Evolutionary conservation across 2,888 invertebrate species (phyloP).

Genomic region (Calameuta pallipes): DNA sequence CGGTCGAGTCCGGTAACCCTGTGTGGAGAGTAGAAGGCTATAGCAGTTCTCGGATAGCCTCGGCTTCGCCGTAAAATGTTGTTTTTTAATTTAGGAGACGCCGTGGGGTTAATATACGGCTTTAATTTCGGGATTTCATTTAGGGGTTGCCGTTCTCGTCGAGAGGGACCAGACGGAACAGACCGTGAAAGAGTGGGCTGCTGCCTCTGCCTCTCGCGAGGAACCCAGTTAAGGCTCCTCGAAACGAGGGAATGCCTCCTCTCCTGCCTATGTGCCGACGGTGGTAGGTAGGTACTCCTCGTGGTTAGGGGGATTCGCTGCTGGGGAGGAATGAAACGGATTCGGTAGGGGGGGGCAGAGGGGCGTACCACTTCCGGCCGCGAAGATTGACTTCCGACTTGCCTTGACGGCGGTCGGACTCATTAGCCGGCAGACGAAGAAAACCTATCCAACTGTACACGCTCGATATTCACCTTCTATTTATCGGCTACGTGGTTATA

Average conservation of each 20-base stretch:
- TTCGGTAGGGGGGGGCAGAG: constrained; percentile 25
- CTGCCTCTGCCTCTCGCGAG: constrained; percentile 36
- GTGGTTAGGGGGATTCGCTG: not conserved
- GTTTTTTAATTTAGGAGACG: constrained; percentile 64
- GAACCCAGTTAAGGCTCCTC: not conserved
- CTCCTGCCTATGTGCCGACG: not conserved
- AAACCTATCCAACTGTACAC: constrained; percentile 1
- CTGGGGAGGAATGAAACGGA: constrained; percentile 21
- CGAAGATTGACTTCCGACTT: constrained; percentile 61
- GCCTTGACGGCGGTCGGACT: constrained; percentile 22
- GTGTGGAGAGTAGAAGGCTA: constrained; percentile 28
- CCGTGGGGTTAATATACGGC: constrained; percentile 61
- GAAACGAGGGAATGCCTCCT: not conserved
- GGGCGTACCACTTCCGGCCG: constrained; percentile 59
- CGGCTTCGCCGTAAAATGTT: constrained; percentile 58
- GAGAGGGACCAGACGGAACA: constrained; percentile 11
- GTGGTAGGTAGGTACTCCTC: not conserved
- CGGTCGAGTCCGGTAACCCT: constrained; percentile 52
- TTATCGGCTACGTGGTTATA: too few relatives aligned
- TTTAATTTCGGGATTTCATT: constrained; percentile 65
- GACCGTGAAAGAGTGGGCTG: constrained; percentile 26
- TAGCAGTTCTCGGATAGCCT: constrained; percentile 34
- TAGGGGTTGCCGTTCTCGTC: constrained; percentile 30
- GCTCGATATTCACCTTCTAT: constrained; percentile 1
- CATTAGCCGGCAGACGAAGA: constrained; percentile 2